Base-by-base conservation (phyloP, 2,113 vertebrate genomes). In the Nettapus auritus region DNA sequence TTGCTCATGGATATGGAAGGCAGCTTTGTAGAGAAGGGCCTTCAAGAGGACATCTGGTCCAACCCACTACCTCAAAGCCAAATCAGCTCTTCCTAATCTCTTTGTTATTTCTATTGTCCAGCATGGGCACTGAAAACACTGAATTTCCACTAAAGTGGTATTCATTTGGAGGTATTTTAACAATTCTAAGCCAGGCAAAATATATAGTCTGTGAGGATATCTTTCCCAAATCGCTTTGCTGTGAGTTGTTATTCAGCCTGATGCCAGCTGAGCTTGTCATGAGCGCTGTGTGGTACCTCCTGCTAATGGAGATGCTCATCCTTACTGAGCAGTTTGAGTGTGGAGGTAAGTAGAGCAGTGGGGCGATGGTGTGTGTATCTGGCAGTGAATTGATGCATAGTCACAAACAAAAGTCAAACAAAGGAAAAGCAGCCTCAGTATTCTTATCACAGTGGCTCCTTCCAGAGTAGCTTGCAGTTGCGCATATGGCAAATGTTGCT, bases 351-450 rank as follows among this genome's bases (percentile, higher is more conserved):
- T 60, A 73, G 73, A 60, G 25, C 44, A 80, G 38, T 1, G 2
- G 40, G 57, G 28, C 31, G 59, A 6, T 36, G 22, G 18, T 71
- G 28, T 60, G 18, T 71, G 28, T 60, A 55, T 52, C 34, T 81
- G 4, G 29, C 5, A 16, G 59, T 23, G 59, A 88, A 86, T 8
- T 28, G 55, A 29, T 66, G 40, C 64, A 22, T 28, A 53, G 26
- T 42, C 83, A 34, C 17, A 62, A 89, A 60, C 42, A 60, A 25
- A 88, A 89, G 87, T 38, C 63, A 82, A 56, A 90, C 18, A 79
- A 89, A 66, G 55, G 44, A 69, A 94, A 77, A 91, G 77, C 87
- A 89, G 55, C 56, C 79, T 82, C 57, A 90, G 63, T 63, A 36
- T 55, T 92, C 77, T 74, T 42, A 83, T 77, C 50, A 48, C 64